These are phyloP conservation scores for Drosophila niveifrons DNA, from an alignment of 2,888 invertebrate genomes.

Conservation along the genomic window DNA sequence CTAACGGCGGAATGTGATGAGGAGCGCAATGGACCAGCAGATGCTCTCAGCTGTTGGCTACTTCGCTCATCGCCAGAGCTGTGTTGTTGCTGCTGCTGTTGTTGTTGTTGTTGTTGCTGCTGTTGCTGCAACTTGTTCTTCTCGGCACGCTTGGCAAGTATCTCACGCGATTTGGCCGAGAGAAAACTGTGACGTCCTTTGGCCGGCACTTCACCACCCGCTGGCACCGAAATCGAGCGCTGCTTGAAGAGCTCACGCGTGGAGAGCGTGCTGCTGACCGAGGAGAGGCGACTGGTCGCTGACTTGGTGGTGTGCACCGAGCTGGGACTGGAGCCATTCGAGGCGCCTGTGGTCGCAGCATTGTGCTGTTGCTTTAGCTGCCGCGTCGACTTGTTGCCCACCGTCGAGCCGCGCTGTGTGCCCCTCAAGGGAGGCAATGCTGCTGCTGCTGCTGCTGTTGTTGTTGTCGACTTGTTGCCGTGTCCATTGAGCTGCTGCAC, in stretches of 20 bases:
- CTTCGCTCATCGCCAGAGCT: constrained; percentile 68
- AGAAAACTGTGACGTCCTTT: constrained; percentile 83
- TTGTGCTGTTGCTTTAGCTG: constrained; percentile 80
- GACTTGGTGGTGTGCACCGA: constrained; percentile 85
- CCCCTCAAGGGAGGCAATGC: constrained; percentile 33
- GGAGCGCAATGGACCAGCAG: constrained; percentile 74
- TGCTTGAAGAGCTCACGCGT: constrained; percentile 84
- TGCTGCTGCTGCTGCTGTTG: constrained; percentile 9
- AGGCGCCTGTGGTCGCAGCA: constrained; percentile 76
- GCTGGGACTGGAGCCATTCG: constrained; percentile 84
- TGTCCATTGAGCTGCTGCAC: constrained; percentile 82
- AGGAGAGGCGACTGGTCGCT: constrained; percentile 83
- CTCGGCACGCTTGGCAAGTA: constrained; percentile 84
- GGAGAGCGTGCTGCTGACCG: constrained; percentile 84
- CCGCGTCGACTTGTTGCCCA: constrained; percentile 65
- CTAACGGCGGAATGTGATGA: constrained; percentile 81
- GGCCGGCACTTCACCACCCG: constrained; percentile 61
- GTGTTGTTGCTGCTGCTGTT: constrained; percentile 38
- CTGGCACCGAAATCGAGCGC: constrained; percentile 84
- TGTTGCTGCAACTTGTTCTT: constrained; percentile 81
- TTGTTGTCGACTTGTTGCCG: constrained; percentile 17
- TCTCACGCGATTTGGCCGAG: constrained; percentile 85
- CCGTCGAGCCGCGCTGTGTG: constrained; percentile 54
- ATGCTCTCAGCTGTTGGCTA: constrained; percentile 54
- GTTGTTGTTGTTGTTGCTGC: constrained; percentile 71